These are phyloP conservation scores for Macrochelys suwanniensis DNA, from an alignment of 2,797 vertebrate species.

Conservation along the genomic window DNA sequence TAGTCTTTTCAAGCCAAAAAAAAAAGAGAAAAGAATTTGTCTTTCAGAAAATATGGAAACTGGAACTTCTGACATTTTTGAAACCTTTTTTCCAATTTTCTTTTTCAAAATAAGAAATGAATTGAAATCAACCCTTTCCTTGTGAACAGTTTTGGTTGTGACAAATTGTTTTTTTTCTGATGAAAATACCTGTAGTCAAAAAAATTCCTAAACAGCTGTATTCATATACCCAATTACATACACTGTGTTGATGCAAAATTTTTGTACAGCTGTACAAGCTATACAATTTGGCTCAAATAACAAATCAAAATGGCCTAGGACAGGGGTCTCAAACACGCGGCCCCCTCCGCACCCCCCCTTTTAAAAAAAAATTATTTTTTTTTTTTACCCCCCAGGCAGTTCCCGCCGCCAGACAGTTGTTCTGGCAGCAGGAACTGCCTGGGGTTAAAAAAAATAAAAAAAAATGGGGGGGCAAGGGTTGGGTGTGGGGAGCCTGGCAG, in stretches of 20 bases:
- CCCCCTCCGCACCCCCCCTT: too few relatives aligned
- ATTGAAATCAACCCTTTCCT: neutral
- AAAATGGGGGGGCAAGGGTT: too few relatives aligned
- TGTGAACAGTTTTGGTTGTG: neutral
- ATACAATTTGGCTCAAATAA: neutral
- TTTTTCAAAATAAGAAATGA: neutral
- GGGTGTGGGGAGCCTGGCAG: too few relatives aligned
- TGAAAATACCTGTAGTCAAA: neutral
- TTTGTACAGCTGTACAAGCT: neutral
- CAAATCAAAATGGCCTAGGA: neutral
- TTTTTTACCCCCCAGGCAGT: too few relatives aligned
- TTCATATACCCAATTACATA: neutral
- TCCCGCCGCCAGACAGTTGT: too few relatives aligned
- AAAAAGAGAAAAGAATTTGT: neutral
- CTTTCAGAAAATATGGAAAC: neutral
- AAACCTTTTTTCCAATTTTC: neutral
- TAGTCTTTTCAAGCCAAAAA: neutral
- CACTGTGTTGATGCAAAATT: neutral
- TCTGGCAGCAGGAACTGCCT: too few relatives aligned
- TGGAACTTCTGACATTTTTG: neutral
- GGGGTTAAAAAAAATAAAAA: too few relatives aligned
- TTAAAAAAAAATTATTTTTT: too few relatives aligned
- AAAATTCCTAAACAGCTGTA: neutral
- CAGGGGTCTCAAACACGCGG: too few relatives aligned
- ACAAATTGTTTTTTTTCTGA: neutral